Conservation (phyloP, 2,113 vertebrate species). For the Hippopotamus amphibius region DNA sequence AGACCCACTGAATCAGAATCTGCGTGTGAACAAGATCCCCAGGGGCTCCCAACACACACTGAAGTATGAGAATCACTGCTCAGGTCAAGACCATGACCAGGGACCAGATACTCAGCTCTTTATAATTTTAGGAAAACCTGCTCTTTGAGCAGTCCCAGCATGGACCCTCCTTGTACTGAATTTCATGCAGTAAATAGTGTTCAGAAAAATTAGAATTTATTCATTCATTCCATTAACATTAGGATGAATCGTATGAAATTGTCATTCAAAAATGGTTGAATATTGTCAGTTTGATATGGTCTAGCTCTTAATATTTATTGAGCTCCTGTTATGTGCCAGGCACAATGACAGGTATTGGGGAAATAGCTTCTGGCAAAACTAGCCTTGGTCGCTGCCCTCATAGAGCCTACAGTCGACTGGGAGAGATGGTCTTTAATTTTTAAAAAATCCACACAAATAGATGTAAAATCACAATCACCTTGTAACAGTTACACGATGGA, state of each 20-base stretch:
- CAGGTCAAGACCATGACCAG: background rate
- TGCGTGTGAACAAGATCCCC: background rate
- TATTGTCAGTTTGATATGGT: background rate
- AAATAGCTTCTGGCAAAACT: background rate
- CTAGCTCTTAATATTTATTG: background rate
- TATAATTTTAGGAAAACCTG: background rate
- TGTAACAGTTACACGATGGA: background rate
- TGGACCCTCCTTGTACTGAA: background rate
- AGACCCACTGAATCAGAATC: background rate
- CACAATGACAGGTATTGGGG: background rate
- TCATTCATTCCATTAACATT: background rate
- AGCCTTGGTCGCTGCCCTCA: background rate
- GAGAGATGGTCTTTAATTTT: background rate
- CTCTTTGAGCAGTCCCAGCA: background rate
- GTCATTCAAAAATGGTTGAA: background rate
- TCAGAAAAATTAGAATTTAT: background rate
- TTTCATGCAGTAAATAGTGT: background rate
- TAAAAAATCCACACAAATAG: background rate
- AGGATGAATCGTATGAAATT: background rate
- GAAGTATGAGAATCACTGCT: background rate
- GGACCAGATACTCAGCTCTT: background rate
- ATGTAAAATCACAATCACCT: background rate
- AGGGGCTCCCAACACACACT: rapidly evolving
- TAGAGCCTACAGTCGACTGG: background rate
- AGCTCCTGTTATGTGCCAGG: background rate